phyloP scores from a whole-genome alignment of 2,888 invertebrate genomes.

The Lithophane leautieri region DNA sequence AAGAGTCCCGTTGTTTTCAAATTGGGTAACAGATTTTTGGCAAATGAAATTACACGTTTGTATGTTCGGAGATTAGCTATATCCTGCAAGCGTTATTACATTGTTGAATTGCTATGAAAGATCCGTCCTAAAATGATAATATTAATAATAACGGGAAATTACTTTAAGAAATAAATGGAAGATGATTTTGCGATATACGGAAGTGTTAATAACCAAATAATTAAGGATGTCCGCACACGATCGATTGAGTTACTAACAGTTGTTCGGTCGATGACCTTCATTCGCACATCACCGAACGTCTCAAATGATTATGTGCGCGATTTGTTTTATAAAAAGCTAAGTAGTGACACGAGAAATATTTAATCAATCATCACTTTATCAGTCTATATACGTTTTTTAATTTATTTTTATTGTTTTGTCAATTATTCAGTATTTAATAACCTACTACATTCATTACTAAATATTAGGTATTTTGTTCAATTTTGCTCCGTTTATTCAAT shows the following conservation, averaged over 20 bases:
- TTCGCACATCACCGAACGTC: background rate
- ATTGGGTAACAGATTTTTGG: background rate
- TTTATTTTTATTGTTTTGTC: constrained; percentile 1
- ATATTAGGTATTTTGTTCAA: background rate
- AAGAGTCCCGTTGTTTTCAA: background rate
- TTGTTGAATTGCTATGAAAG: background rate
- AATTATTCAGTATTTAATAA: background rate
- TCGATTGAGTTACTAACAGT: constrained; percentile 6
- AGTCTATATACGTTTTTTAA: background rate
- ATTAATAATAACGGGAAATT: background rate
- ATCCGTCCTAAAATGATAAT: background rate
- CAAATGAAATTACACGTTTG: background rate
- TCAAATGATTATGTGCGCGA: background rate
- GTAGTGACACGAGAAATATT: background rate
- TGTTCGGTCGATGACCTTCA: constrained; percentile 14
- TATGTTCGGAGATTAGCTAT: background rate
- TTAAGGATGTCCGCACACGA: constrained; percentile 35
- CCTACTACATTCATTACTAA: background rate
- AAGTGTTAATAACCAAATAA: constrained; percentile 30
- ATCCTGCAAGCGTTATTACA: constrained; percentile 12
- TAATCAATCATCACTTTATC: background rate
- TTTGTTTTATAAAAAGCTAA: background rate
- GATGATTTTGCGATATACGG: constrained; percentile 5
- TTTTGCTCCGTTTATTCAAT: constrained; percentile 9
- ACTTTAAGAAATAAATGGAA: constrained; percentile 1